These are phyloP conservation scores for Romanogobio albipinnatus DNA, from an alignment of 2,113 vertebrate genomes.

Conservation along the genomic window DNA sequence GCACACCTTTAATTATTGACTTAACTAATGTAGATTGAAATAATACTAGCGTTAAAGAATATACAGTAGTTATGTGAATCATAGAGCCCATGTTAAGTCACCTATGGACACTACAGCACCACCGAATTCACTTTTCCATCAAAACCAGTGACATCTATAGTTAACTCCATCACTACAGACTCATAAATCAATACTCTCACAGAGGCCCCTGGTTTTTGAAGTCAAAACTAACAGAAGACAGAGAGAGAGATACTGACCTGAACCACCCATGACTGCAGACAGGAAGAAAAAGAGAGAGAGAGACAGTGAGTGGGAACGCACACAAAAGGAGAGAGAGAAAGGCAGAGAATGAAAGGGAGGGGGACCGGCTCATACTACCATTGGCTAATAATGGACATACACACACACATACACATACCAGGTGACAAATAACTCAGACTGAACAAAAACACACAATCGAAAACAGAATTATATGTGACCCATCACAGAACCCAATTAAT, in stretches of 20 bases:
- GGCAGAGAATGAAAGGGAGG: constrained; percentile 56
- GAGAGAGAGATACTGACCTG: constrained; percentile 75
- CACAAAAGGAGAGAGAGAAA: constrained; percentile 75
- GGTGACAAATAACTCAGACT: constrained; percentile 45
- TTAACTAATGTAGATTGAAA: neutral
- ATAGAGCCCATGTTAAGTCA: no score
- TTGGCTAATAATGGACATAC: constrained; percentile 39
- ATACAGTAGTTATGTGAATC: neutral
- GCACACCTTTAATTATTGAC: constrained; percentile 6
- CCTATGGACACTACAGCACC: neutral
- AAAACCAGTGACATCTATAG: neutral
- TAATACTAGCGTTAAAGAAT: constrained; percentile 2
- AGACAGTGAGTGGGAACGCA: constrained; percentile 75
- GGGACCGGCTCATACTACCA: constrained; percentile 50
- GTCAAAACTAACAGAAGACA: constrained; percentile 34
- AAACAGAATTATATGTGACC: constrained; percentile 1
- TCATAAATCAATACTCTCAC: neutral
- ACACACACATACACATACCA: constrained; percentile 56
- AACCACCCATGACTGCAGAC: constrained; percentile 79
- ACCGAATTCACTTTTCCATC: neutral
- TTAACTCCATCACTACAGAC: neutral
- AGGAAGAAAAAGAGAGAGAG: constrained; percentile 76
- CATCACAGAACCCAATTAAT: constrained; percentile 9
- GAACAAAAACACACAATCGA: constrained; percentile 41
- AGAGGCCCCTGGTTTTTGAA: constrained; percentile 35